Conservation (phyloP, 2,888 invertebrate species). For the Xestia xanthographa region DNA sequence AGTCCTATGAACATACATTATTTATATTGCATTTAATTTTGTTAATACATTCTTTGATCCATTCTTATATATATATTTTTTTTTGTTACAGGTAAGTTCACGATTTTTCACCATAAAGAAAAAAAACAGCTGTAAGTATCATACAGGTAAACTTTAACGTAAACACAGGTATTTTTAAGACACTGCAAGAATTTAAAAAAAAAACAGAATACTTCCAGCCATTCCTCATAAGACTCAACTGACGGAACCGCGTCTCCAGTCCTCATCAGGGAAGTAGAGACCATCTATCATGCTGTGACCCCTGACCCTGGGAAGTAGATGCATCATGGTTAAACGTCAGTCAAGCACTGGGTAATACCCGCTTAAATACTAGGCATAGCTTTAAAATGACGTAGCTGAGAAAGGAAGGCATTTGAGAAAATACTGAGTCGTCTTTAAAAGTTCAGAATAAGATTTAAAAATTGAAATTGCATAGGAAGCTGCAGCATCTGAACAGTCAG, state of each 20-base stretch:
- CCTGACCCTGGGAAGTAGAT: slow-evolving; percentile 34
- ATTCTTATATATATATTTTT: slow-evolving; percentile 20
- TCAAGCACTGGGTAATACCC: slow-evolving; percentile 19
- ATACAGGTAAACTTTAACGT: slow-evolving; percentile 36
- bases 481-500: too few species aligned
- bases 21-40: background rate
- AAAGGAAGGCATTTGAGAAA: background rate
- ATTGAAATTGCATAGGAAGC: background rate
- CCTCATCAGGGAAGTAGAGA: slow-evolving; percentile 47
- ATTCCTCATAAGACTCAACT: slow-evolving; percentile 5
- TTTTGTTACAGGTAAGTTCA: slow-evolving; percentile 75
- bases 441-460: background rate
- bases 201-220: background rate
- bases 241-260: slow-evolving; percentile 29
- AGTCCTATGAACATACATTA: background rate
- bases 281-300: slow-evolving; percentile 46
- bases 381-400: background rate
- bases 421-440: background rate
- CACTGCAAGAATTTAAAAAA: background rate
- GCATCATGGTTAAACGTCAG: slow-evolving; percentile 45
- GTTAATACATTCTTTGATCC: too few species aligned
- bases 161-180: background rate
- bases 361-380: slow-evolving; percentile 32
- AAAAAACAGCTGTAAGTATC: background rate
- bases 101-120: background rate